Evolutionary conservation across 1,140 invertebrate species (phyloP), one percentile per base, ranked within the genome.

Genomic region (Anoplolepis gracilipes): DNA sequence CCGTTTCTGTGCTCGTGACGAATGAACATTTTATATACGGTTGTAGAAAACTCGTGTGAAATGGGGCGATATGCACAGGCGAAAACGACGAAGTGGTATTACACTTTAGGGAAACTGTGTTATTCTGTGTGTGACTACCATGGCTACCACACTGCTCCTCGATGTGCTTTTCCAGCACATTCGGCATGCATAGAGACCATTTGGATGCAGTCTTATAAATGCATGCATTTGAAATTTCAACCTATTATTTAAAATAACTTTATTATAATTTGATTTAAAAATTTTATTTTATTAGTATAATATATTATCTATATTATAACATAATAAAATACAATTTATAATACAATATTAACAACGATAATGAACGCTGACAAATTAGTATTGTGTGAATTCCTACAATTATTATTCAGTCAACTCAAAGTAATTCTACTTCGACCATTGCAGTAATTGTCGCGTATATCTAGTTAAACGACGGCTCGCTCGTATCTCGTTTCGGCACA

Each of bases 41-140:
- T 61, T 82, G 49, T 57, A 61, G 61, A 82, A 82, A 70, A 72
- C 65, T 46, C 53, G n/a, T 46, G 67, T 39, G 25, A 82, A 73
- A 61, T 82, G 36, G 67, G 55, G 78, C 55, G 78, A 22, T 28
- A 33, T 61, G 36, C 28, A 82, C 42, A 36, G 2, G 13, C 67
- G 36, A 82, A 61, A 82, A 57, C 28, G 67, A 33, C 67, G 65
- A 81, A 25, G 36, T 19, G 25, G 19, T 39, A 28, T 42, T 73
- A 72, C 36, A 42, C 36, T 73, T 82, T 46, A 73, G 53, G 67
- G 67, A 22, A 42, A 28, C 10, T 39, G 67, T 39, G 67, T 82
- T 73, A 82, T 33, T 73, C 53, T 25, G 59, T 42, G 25, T 73
- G n/a, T 10, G 46, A 73, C 36, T 49, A 49, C 16, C 46, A 22